These are phyloP conservation scores for Ephydatia muelleri DNA, from an alignment of 37 sponge, comb jelly and placozoan species.

Conservation along the genomic window DNA sequence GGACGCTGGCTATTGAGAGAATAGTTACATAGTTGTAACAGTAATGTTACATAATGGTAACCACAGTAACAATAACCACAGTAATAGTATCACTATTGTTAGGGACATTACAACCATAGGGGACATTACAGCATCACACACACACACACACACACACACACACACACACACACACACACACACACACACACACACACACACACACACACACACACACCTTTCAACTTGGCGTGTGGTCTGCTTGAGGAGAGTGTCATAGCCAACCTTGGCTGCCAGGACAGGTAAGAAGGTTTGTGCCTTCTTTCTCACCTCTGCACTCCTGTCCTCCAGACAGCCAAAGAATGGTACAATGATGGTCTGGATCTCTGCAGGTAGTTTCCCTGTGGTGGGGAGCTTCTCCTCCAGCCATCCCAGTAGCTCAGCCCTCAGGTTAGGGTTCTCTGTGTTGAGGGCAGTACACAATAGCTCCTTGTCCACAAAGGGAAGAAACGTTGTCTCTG, in stretches of 20 bases:
- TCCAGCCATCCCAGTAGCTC: conserved; percentile 81
- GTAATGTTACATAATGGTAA: neutral
- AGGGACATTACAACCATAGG: too few relatives aligned
- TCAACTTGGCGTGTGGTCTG: conserved; percentile 52
- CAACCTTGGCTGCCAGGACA: conserved; percentile 65
- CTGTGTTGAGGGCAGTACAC: conserved; percentile 62
- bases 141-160: neutral
- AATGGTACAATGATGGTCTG: conserved; percentile 52
- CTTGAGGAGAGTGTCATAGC: conserved; percentile 71
- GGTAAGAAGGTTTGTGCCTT: conserved; percentile 65
- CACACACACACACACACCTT: too few relatives aligned
- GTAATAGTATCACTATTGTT: too few relatives aligned
- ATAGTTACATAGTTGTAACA: neutral
- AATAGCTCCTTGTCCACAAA: conserved; percentile 79
- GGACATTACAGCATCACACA: neutral
- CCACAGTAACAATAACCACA: too few relatives aligned
- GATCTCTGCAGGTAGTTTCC: conserved; percentile 69
- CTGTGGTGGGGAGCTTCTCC: conserved; percentile 69
- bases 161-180: conserved; percentile 27
- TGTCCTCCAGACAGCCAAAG: conserved; percentile 76
- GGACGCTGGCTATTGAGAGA: conserved; percentile 53
- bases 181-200: too few relatives aligned
- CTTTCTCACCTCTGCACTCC: conserved; percentile 84
- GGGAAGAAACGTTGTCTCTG: conserved; percentile 43
- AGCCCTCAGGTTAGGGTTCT: conserved; percentile 84